These are phyloP conservation scores for Zygogramma bicolorata DNA, from an alignment of 2,888 invertebrate species.

Conservation along the genomic window DNA sequence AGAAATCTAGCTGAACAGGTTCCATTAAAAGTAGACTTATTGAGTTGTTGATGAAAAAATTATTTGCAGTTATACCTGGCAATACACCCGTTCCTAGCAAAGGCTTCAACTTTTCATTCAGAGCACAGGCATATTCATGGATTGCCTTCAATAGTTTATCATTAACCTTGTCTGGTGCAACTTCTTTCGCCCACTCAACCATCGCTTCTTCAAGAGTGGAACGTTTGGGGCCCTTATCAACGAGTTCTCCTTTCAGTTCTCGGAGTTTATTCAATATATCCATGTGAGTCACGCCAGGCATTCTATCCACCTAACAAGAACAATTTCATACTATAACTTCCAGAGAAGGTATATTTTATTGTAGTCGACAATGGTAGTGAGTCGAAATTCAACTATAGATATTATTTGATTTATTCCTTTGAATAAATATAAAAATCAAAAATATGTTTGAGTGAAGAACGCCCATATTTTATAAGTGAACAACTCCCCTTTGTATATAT, in stretches of 20 bases:
- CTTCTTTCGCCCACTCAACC: conserved; percentile 55
- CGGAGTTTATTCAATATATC: conserved; percentile 53
- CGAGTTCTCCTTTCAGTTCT: conserved; percentile 35
- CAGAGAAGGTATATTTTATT: no score
- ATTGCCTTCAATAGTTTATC: conserved; percentile 53
- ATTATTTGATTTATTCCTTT: no score
- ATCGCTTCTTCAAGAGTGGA: conserved; percentile 52
- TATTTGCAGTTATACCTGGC: no score
- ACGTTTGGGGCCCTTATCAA: conserved; percentile 27
- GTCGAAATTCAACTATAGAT: no score
- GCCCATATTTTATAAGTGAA: no score
- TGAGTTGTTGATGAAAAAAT: no score
- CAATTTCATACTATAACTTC: neutral
- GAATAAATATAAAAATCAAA: no score
- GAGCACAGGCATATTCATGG: conserved; percentile 50
- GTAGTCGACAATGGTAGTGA: no score
- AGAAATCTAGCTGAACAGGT: no score
- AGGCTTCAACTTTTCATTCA: conserved; percentile 48
- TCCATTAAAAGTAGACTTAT: no score
- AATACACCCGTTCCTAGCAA: neutral
- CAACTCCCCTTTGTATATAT: no score
- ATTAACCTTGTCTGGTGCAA: conserved; percentile 55
- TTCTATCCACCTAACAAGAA: neutral
- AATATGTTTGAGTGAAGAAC: no score
- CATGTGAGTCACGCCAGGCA: conserved; percentile 50